phyloP scores from a whole-genome alignment of 2,888 invertebrate genomes.

The Noctua fimbriata region DNA sequence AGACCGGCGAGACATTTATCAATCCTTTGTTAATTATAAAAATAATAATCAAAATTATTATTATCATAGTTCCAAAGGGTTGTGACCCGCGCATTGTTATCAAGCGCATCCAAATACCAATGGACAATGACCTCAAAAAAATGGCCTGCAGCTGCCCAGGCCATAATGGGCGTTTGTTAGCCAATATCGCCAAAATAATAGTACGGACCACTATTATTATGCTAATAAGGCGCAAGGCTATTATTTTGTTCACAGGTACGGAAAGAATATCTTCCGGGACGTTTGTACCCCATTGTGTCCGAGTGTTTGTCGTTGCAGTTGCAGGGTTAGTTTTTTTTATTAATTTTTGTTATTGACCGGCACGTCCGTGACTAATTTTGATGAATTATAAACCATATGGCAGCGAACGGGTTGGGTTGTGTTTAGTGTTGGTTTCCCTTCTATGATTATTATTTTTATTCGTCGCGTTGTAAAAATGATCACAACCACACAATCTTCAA shows the following conservation, averaged over 20 bases:
- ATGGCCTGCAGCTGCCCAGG: constrained; percentile 84
- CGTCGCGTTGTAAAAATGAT: neutral
- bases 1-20: constrained; percentile 24
- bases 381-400: constrained; percentile 84
- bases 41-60: constrained; percentile 57
- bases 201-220: constrained; percentile 86
- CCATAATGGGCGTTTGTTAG: constrained; percentile 82
- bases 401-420: constrained; percentile 59
- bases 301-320: constrained; percentile 76
- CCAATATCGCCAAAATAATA: constrained; percentile 87
- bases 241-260: constrained; percentile 87
- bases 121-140: constrained; percentile 85
- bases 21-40: constrained; percentile 47
- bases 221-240: constrained; percentile 85
- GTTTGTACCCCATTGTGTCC: constrained; percentile 77
- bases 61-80: constrained; percentile 70
- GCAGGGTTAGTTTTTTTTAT: constrained; percentile 79
- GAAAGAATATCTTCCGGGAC: constrained; percentile 80
- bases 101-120: constrained; percentile 80
- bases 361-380: constrained; percentile 84
- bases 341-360: constrained; percentile 77
- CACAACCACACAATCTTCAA: neutral
- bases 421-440: constrained; percentile 41
- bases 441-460: constrained; percentile 31
- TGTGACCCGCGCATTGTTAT: constrained; percentile 77